A percentile compares a stretch with the other conserved stretches of the same genome.
Conservation (phyloP, 2,113 vertebrate genomes). For the Lanius collurio region DNA sequence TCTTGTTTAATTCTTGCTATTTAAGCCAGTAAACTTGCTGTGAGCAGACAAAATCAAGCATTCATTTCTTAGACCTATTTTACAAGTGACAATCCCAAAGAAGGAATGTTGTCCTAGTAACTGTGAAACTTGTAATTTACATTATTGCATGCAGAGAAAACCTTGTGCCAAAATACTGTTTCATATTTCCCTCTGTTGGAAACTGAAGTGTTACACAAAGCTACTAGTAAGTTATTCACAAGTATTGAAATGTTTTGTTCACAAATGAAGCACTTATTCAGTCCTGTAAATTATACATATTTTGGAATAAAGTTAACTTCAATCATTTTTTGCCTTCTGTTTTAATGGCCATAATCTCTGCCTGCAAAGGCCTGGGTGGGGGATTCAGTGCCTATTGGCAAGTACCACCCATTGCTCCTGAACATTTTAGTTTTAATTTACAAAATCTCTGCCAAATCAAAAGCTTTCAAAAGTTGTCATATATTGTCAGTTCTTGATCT, state of each 20-base stretch:
- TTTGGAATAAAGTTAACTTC: slow-evolving; percentile 61
- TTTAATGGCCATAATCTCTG: not conserved
- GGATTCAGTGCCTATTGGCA: not conserved
- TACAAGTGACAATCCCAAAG: slow-evolving; percentile 60
- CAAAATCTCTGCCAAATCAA: not conserved
- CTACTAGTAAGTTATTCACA: slow-evolving; percentile 47
- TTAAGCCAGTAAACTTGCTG: slow-evolving; percentile 17
- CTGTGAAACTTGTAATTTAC: slow-evolving; percentile 42
- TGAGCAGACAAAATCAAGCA: not conserved
- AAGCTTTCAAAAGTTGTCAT: not conserved
- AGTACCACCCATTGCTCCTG: not conserved
- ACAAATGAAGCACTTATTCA: slow-evolving; percentile 41
- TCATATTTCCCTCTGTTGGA: slow-evolving; percentile 22
- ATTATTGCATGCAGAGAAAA: slow-evolving; percentile 60
- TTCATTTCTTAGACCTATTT: slow-evolving; percentile 16
- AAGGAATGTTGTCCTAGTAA: slow-evolving; percentile 51
- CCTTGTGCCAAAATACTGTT: slow-evolving; percentile 39
- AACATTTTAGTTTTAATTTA: not conserved
- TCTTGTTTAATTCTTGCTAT: not conserved
- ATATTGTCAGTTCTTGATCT: not conserved
- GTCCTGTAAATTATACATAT: slow-evolving; percentile 57
- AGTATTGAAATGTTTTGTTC: slow-evolving; percentile 28
- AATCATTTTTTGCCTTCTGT: slow-evolving; percentile 36
- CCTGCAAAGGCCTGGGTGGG: not conserved
- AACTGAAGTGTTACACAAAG: slow-evolving; percentile 30